These are phyloP conservation scores for Apotomis betuletana DNA, from an alignment of 2,888 invertebrate species.

Conservation along the genomic window DNA sequence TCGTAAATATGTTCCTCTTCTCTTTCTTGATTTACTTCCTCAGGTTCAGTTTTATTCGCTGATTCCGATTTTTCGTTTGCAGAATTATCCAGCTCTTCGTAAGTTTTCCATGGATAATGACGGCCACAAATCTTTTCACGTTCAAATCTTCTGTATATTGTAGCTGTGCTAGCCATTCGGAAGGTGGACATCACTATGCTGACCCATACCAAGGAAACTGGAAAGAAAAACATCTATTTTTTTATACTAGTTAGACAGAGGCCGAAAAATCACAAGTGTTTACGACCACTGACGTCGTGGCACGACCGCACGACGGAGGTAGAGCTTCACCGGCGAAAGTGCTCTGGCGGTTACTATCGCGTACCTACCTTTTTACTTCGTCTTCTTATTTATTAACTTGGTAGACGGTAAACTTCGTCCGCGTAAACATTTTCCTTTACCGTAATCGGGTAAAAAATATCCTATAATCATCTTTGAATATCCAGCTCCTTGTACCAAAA, in stretches of 20 bases:
- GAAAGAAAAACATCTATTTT: background rate
- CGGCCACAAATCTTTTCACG: conserved; percentile 89
- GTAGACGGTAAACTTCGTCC: no score
- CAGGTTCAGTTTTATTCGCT: conserved; percentile 31
- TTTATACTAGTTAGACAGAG: no score
- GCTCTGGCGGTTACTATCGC: no score
- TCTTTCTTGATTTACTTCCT: conserved; percentile 42
- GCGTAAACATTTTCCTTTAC: no score
- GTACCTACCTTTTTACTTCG: no score
- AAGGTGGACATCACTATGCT: conserved; percentile 87
- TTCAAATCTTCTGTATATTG: conserved; percentile 90
- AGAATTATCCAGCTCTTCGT: conserved; percentile 55
- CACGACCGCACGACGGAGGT: no score
- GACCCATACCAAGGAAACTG: conserved; percentile 87
- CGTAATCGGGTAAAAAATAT: no score
- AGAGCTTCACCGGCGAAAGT: no score
- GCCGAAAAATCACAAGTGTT: background rate
- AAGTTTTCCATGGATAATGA: conserved; percentile 87
- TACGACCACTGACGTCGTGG: background rate
- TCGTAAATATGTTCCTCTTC: conserved; percentile 62
- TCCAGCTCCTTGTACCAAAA: no score
- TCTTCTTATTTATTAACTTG: no score
- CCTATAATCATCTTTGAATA: no score
- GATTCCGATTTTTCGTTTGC: conserved; percentile 56
- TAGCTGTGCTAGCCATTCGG: conserved; percentile 87